phyloP scores from a whole-genome alignment of 2,113 vertebrate species.

The Rutilus rutilus region DNA sequence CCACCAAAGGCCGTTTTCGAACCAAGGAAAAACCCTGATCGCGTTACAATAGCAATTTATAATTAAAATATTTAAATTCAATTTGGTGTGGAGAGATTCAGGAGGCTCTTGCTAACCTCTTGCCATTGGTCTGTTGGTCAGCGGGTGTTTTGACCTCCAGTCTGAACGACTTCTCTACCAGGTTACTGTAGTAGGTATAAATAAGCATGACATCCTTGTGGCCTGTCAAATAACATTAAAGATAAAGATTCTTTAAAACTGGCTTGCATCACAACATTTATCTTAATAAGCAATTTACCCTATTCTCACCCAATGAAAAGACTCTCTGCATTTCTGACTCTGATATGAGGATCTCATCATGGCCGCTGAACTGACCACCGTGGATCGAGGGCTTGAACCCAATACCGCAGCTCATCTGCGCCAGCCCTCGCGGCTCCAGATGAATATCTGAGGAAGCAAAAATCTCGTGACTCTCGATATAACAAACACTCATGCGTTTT shows the following conservation, averaged over 20 bases:
- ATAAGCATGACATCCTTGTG: constrained; percentile 74
- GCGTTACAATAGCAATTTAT: no score
- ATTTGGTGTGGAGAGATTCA: not conserved
- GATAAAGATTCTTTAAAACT: not conserved
- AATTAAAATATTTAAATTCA: no score
- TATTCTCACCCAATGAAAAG: constrained; percentile 66
- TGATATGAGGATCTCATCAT: constrained; percentile 72
- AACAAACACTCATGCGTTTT: not conserved
- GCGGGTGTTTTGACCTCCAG: not conserved
- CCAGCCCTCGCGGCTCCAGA: constrained; percentile 69
- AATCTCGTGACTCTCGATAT: constrained; percentile 2
- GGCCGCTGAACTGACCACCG: constrained; percentile 52
- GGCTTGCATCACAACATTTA: not conserved
- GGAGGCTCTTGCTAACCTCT: constrained; percentile 32
- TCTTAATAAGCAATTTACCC: not conserved
- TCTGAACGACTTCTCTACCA: constrained; percentile 65
- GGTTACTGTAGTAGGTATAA: constrained; percentile 71
- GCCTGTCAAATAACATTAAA: constrained; percentile 62
- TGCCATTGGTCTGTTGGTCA: not conserved
- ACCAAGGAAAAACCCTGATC: no score
- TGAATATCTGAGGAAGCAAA: constrained; percentile 66
- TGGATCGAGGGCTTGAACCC: constrained; percentile 70
- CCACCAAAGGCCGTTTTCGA: no score
- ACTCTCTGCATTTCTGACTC: constrained; percentile 75
- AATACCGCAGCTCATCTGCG: constrained; percentile 62